Percentiles rank a stretch among this genome's conserved stretches.
Evolutionary conservation across 2,113 vertebrate genomes (phyloP).

Genomic region (Engraulis encrasicolus): DNA sequence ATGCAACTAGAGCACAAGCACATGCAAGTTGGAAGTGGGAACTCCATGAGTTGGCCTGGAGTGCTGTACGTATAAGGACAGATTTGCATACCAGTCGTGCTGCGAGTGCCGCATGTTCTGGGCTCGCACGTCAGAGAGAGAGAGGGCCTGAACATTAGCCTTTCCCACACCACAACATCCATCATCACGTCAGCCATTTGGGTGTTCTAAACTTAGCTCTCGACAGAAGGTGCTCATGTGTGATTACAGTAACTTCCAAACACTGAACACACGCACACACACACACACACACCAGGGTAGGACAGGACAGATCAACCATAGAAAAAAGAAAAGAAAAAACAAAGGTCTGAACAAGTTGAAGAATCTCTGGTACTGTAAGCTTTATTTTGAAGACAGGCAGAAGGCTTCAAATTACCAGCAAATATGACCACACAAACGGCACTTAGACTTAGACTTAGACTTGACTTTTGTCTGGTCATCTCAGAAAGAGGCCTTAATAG

Average conservation of each 20-base stretch:
- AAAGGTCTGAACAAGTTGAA: neutral
- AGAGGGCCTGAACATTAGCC: neutral
- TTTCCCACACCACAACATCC: neutral
- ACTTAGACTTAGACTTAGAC: too few species aligned
- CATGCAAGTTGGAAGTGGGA: too few species aligned
- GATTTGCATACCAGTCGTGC: neutral
- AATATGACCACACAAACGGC: too few species aligned
- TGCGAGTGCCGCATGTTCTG: neutral
- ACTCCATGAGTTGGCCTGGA: too few species aligned
- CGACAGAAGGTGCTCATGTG: neutral
- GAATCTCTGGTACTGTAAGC: too few species aligned
- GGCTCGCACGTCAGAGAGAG: neutral
- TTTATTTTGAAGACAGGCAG: too few species aligned
- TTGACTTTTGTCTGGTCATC: too few species aligned
- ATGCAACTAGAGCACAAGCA: too few species aligned
- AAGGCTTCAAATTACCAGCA: too few species aligned
- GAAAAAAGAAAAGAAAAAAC: neutral
- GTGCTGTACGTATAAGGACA: too few species aligned
- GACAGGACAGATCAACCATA: neutral
- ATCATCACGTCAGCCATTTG: neutral
- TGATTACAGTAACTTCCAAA: conserved; percentile 15
- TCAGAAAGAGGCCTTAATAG: too few species aligned
- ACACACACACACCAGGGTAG: too few species aligned
- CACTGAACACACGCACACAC: neutral
- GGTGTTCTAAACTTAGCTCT: neutral